Percentiles rank a stretch among this genome's conserved stretches.
These are phyloP conservation scores for Orchesellides sinensis DNA, from an alignment of 2,888 invertebrate genomes.

Conservation along the genomic window DNA sequence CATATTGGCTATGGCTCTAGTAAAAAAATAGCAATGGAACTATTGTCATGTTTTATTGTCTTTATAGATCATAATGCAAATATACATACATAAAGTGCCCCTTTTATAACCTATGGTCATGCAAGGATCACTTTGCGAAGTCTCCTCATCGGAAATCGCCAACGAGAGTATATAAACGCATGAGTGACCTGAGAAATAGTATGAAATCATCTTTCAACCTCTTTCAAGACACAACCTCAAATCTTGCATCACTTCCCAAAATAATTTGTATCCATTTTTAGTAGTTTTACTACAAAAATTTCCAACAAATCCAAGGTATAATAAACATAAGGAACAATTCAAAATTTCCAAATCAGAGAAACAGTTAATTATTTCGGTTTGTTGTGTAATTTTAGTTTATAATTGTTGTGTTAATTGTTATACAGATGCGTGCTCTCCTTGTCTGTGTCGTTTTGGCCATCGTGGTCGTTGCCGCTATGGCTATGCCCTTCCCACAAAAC, in stretches of 20 bases:
- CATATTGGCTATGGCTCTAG: no score
- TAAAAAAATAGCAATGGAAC: background rate
- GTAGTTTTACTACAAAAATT: background rate
- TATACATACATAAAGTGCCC: background rate
- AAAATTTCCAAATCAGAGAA: no score
- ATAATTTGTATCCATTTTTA: conserved; percentile 2
- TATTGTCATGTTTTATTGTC: conserved; percentile 6
- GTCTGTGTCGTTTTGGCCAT: conserved; percentile 60
- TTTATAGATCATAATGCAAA: conserved; percentile 10
- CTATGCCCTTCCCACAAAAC: conserved; percentile 65
- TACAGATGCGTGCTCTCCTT: conserved; percentile 65
- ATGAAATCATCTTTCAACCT: conserved; percentile 31
- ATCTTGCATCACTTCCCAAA: background rate
- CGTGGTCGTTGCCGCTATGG: conserved; percentile 59
- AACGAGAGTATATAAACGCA: conserved; percentile 42
- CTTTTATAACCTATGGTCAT: conserved; percentile 22
- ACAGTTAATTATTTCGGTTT: background rate
- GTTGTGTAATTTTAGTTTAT: background rate
- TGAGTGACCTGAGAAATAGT: conserved; percentile 33
- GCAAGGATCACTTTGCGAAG: conserved; percentile 19
- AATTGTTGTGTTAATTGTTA: background rate
- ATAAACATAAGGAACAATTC: no score
- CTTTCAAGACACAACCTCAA: conserved; percentile 14
- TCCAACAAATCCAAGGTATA: no score
- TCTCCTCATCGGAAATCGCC: conserved; percentile 11